A percentile compares a stretch with the other conserved stretches of the same genome.
Evolutionary conservation across 2,888 invertebrate species (phyloP).

Genomic region (Eupithecia centaureata): DNA sequence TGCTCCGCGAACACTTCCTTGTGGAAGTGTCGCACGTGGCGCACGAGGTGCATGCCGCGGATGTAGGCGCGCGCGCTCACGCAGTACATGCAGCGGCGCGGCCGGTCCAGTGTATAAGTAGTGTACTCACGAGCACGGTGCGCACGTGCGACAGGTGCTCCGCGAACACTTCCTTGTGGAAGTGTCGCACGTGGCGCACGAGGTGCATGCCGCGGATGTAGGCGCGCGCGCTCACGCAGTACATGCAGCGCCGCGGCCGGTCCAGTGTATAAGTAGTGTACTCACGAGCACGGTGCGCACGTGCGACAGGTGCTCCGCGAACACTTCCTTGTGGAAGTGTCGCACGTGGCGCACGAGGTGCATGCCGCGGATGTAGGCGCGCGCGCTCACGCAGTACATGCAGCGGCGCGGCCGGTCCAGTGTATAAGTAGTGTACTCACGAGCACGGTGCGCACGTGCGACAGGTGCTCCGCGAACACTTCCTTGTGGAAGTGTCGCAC

Average conservation of each 20-base stretch:
- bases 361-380: conserved; percentile 91
- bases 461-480: conserved; percentile 89
- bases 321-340: conserved; percentile 87
- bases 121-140: conserved; percentile 48
- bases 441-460: no score
- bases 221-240: conserved; percentile 86
- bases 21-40: conserved; percentile 90
- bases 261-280: conserved; percentile 91
- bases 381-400: conserved; percentile 86
- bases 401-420: no score
- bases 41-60: conserved; percentile 89
- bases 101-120: conserved; percentile 48
- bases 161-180: conserved; percentile 86
- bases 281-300: no score
- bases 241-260: conserved; percentile 89
- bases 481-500: conserved; percentile 89
- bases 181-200: conserved; percentile 89
- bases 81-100: no score
- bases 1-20: conserved; percentile 84
- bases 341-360: conserved; percentile 91
- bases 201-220: conserved; percentile 92
- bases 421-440: no score
- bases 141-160: conserved; percentile 71
- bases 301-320: conserved; percentile 78
- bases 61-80: no score